Base-by-base conservation (phyloP, 2,113 vertebrate genomes). In the Ellobius talpinus region DNA sequence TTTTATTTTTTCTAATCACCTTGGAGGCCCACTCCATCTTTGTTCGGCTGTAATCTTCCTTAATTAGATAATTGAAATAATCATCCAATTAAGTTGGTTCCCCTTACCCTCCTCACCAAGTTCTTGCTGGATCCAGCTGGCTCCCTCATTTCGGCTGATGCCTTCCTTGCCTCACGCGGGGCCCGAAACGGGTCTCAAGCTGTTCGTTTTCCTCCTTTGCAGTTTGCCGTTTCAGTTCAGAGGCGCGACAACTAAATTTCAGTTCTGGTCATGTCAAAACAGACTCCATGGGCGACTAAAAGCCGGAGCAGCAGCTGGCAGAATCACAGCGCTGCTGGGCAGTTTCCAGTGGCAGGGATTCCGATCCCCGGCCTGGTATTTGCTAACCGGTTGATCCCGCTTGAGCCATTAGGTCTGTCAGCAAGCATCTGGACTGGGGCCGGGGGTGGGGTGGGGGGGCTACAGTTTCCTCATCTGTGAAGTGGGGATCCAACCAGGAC, bases 31-130 rank as follows among this genome's bases (percentile, higher is more conserved):
- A 55, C 94, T 97, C 76, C 0, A 61, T 93, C 96, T 97, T 97
- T 97, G 96, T 96, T 96, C 95, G 63, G 96, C 92, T 92, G 39
- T 97, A 95, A 97, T 97, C 96, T 94, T 97, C 93, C 97, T 97
- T 97, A 97, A 98, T 97, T 97, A 97, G 97, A 96, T 97, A 97
- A 97, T 93, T 97, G 96, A 97, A 97, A 97, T 97, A 97, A 97
- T 97, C 95, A 94, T 95, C 96, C 96, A 96, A 97, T 97, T 97
- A 96, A 95, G 93, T 87, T 79, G 90, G 91, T 52, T 95, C 85
- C 58, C 93, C 39, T 11, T 2, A 55, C 72, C 86, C 93, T 84
- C 94, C 92, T 78, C 93, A 77, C 89, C 12, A 52, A 63, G 45
- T 58, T 68, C 85, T 77, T 14, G 73, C 97, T 78, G 79, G 61